Conservation (phyloP, 2,888 invertebrate species). For the Synanthedon myopaeformis region DNA sequence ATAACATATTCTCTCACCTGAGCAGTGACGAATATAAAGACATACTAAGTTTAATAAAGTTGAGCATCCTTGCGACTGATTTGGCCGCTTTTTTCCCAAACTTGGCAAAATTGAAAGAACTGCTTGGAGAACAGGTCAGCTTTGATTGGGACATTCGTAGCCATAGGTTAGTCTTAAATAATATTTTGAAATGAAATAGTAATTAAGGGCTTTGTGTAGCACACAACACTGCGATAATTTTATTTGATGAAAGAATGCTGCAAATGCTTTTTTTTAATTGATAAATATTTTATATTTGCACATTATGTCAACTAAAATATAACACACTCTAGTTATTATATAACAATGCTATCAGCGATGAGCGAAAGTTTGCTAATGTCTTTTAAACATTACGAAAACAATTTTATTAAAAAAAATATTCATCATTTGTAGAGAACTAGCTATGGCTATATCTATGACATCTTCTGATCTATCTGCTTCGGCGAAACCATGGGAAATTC, state of each 20-base stretch:
- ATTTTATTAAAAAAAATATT: constrained; percentile 13
- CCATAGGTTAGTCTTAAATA: constrained; percentile 55
- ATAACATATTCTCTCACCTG: constrained; percentile 84
- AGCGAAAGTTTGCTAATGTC: neutral
- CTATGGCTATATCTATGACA: constrained; percentile 86
- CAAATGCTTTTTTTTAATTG: neutral
- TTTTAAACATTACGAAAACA: neutral
- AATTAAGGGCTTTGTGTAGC: constrained; percentile 36
- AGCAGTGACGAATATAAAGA: constrained; percentile 80
- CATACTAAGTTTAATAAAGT: constrained; percentile 79
- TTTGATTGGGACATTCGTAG: constrained; percentile 76
- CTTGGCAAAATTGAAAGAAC: constrained; percentile 61
- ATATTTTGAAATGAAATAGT: too few relatives aligned
- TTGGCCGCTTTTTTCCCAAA: constrained; percentile 85
- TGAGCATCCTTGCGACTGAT: constrained; percentile 88
- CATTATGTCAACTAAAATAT: neutral
- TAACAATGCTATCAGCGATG: neutral
- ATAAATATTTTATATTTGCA: neutral
- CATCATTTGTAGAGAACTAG: constrained; percentile 56
- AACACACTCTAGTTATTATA: too few relatives aligned
- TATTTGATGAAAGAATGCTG: neutral
- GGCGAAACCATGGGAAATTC: constrained; percentile 86
- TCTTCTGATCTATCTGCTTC: constrained; percentile 86
- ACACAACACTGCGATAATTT: constrained; percentile 66
- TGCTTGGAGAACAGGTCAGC: constrained; percentile 43